These are phyloP conservation scores for Pagetopsis macropterus DNA, from an alignment of 2,797 vertebrate genomes.

Conservation along the genomic window DNA sequence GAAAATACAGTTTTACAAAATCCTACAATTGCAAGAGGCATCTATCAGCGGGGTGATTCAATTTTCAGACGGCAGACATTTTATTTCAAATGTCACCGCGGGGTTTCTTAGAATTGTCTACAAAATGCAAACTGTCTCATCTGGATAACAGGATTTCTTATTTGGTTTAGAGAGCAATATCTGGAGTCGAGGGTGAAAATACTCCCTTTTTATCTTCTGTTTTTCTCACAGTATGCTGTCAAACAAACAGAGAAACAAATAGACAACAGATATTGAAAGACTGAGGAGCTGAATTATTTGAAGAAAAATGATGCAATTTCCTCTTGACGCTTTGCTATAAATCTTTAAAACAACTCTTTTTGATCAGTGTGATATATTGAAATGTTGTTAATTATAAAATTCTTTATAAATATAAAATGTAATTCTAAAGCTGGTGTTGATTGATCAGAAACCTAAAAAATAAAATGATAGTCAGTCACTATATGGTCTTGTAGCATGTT, in stretches of 20 bases:
- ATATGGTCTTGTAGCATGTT: neutral
- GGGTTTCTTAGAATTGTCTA: constrained; percentile 20
- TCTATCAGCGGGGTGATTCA: constrained; percentile 14
- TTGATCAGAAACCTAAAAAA: neutral
- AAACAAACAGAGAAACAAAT: constrained; percentile 37
- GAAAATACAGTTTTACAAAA: neutral
- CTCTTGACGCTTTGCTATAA: neutral
- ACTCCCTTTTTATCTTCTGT: constrained; percentile 1
- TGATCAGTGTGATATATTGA: neutral
- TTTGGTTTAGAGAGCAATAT: constrained; percentile 11
- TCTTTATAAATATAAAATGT: too few relatives aligned
- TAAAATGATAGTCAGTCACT: neutral
- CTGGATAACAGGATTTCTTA: constrained; percentile 15
- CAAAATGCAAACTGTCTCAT: constrained; percentile 32
- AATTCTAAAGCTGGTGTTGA: neutral
- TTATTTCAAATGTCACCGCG: constrained; percentile 18
- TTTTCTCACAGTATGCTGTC: constrained; percentile 8
- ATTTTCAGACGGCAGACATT: constrained; percentile 24
- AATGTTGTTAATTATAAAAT: neutral
- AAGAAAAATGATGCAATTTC: neutral
- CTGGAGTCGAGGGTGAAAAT: constrained; percentile 1
- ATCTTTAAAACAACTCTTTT: neutral
- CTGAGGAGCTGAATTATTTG: neutral
- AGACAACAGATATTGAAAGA: constrained; percentile 22
- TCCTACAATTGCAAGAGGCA: neutral